These are phyloP conservation scores for Drosophila sp. DNA, from an alignment of 1,140 invertebrate species.

Conservation along the genomic window DNA sequence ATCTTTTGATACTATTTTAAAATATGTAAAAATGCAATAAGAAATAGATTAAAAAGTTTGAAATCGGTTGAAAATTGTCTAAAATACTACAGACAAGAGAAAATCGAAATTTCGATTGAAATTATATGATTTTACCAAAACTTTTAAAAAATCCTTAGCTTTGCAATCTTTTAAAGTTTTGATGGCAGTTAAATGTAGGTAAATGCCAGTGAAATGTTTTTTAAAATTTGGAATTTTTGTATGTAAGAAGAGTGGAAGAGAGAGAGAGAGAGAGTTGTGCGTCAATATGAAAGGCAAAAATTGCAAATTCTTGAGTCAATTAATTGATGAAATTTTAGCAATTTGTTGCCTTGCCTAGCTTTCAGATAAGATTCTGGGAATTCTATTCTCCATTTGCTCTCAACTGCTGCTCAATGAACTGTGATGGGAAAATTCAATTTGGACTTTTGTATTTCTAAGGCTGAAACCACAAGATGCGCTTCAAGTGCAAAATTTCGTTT, in stretches of 20 bases:
- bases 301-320: slow-evolving; percentile 9
- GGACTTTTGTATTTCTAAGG: slow-evolving; percentile 51
- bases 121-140: too few relatives aligned
- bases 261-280: not conserved
- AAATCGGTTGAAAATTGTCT: too few relatives aligned
- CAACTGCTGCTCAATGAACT: slow-evolving; percentile 43
- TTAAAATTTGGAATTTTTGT: not conserved
- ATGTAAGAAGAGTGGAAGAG: too few relatives aligned
- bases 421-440: slow-evolving; percentile 59
- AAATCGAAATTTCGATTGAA: too few relatives aligned
- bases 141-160: too few relatives aligned
- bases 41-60: too few relatives aligned
- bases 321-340: slow-evolving; percentile 6
- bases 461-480: slow-evolving; percentile 46
- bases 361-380: slow-evolving; percentile 1
- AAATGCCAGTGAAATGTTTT: not conserved
- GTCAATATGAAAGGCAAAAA: not conserved
- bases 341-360: not conserved
- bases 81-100: too few relatives aligned
- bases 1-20: too few relatives aligned
- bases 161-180: too few relatives aligned
- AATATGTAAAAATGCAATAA: too few relatives aligned
- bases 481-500: slow-evolving; percentile 27
- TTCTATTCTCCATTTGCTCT: not conserved
- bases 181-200: not conserved